These are phyloP conservation scores for Meganola albula DNA, from an alignment of 2,888 invertebrate species.

Conservation along the genomic window DNA sequence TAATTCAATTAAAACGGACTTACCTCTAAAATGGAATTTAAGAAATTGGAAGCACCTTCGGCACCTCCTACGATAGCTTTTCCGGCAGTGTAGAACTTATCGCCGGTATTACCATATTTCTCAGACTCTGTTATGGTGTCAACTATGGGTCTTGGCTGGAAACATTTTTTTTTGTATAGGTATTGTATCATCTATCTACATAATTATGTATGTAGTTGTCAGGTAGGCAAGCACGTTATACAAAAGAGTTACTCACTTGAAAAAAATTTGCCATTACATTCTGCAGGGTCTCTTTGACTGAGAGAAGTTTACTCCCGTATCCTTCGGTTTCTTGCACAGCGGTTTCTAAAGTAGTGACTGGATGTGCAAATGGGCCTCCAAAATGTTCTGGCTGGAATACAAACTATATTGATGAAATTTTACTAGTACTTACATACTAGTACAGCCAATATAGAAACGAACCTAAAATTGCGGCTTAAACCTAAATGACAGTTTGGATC, in stretches of 20 bases:
- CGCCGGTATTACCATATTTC: slow-evolving; percentile 87
- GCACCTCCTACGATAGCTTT: slow-evolving; percentile 82
- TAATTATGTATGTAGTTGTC: not conserved
- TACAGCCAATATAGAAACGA: too few species aligned
- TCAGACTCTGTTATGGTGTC: slow-evolving; percentile 86
- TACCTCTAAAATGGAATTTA: slow-evolving; percentile 81
- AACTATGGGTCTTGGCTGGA: slow-evolving; percentile 82
- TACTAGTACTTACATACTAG: too few species aligned
- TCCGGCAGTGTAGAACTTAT: slow-evolving; percentile 80
- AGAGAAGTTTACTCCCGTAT: slow-evolving; percentile 52
- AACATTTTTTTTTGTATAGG: slow-evolving; percentile 9
- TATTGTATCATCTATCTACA: not conserved
- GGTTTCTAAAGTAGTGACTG: slow-evolving; percentile 46
- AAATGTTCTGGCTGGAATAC: slow-evolving; percentile 9
- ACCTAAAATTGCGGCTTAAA: too few species aligned
- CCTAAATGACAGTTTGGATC: too few species aligned
- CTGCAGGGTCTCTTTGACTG: slow-evolving; percentile 61
- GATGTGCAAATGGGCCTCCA: slow-evolving; percentile 42
- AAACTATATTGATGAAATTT: too few species aligned
- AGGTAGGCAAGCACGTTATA: too few species aligned
- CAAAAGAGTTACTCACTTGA: slow-evolving; percentile 57
- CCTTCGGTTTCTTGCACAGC: slow-evolving; percentile 61
- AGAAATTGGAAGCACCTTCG: slow-evolving; percentile 81
- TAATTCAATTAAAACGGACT: too few species aligned
- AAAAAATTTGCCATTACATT: slow-evolving; percentile 56